Percentiles rank a stretch among this genome's conserved stretches.
phyloP scores from a whole-genome alignment of 1,140 invertebrate genomes.

The Plutomurus gul region DNA sequence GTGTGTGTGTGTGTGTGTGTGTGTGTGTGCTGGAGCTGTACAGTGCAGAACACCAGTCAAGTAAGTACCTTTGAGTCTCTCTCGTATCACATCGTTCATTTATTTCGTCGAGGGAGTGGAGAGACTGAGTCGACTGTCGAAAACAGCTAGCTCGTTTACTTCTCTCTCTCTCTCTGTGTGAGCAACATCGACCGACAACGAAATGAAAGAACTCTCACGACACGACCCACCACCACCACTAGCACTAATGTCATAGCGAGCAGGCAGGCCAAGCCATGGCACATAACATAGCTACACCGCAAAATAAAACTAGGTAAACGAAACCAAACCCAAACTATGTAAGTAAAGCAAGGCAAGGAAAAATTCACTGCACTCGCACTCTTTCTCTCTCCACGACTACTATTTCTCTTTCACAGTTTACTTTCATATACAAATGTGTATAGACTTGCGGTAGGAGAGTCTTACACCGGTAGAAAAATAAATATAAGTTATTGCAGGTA shows the following conservation, averaged over 20 bases:
- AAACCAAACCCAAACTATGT: no score
- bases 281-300: no score
- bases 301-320: slow-evolving; percentile 13
- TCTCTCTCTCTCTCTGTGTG: slow-evolving; percentile 7
- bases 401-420: slow-evolving; percentile 27
- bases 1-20: no score
- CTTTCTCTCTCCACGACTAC: no score
- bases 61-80: no score
- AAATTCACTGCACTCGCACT: background rate
- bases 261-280: no score
- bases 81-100: slow-evolving; percentile 13
- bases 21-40: no score
- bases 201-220: slow-evolving; percentile 7
- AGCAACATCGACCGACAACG: slow-evolving; percentile 24
- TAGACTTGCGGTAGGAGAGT: no score
- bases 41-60: no score
- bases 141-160: background rate
- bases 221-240: background rate
- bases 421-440: no score
- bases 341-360: slow-evolving; percentile 11
- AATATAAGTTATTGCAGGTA: no score
- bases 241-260: background rate
- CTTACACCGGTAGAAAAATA: background rate
- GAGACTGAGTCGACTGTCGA: slow-evolving; percentile 10
- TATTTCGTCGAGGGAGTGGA: slow-evolving; percentile 16